Conservation (phyloP, 2,888 invertebrate genomes). For the Drosophila incognita region DNA sequence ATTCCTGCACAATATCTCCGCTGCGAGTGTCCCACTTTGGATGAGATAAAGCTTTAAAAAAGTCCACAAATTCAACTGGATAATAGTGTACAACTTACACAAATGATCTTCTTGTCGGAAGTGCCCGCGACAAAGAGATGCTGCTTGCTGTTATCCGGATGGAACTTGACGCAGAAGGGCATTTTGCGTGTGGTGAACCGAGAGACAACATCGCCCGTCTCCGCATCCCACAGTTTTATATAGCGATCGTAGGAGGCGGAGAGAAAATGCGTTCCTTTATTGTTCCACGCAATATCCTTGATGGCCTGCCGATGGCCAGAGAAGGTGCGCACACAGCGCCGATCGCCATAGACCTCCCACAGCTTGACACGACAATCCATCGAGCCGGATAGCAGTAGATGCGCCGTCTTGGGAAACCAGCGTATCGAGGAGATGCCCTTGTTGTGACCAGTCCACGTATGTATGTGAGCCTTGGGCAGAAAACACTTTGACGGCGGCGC, state of each 20-base stretch:
- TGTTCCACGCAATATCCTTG: conserved; percentile 97
- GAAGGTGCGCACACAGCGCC: conserved; percentile 96
- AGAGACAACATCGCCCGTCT: conserved; percentile 94
- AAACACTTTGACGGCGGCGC: conserved; percentile 97
- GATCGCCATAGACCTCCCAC: conserved; percentile 99
- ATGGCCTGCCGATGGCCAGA: conserved; percentile 99
- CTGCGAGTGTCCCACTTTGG: conserved; percentile 95
- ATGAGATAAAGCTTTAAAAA: neutral
- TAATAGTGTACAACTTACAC: conserved; percentile 88
- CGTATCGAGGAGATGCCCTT: conserved; percentile 97
- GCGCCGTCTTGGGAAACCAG: conserved; percentile 97
- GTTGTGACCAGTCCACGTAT: conserved; percentile 98
- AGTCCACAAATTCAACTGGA: neutral
- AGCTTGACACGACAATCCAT: conserved; percentile 99
- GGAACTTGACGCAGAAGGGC: conserved; percentile 98
- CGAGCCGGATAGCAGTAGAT: conserved; percentile 96
- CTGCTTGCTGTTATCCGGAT: conserved; percentile 98
- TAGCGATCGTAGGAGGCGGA: conserved; percentile 99
- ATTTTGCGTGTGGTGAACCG: conserved; percentile 98
- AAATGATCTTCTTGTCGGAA: conserved; percentile 99
- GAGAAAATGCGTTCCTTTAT: conserved; percentile 95
- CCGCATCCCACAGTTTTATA: conserved; percentile 99
- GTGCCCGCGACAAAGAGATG: conserved; percentile 99
- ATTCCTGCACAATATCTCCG: conserved; percentile 98
- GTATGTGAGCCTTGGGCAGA: conserved; percentile 97